These are phyloP conservation scores for Denticeps clupeoides DNA, from an alignment of 2,797 vertebrate genomes.

Conservation along the genomic window DNA sequence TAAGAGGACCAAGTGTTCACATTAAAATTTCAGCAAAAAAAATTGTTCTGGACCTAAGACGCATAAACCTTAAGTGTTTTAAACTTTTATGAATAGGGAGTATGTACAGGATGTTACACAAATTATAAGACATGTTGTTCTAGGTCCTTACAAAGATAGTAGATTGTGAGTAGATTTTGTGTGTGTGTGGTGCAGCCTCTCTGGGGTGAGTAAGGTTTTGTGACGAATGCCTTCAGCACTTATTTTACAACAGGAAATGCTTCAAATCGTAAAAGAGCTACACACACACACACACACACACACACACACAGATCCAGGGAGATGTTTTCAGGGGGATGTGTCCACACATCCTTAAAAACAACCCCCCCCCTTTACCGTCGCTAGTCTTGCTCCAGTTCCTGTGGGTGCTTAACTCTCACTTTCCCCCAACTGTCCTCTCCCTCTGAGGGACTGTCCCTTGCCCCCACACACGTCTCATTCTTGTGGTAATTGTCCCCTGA, in stretches of 20 bases:
- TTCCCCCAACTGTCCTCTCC: constrained; percentile 13
- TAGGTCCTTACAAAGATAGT: no score
- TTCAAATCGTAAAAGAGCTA: constrained; percentile 46
- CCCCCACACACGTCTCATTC: constrained; percentile 1
- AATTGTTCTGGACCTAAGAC: no score
- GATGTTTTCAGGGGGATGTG: constrained; percentile 4
- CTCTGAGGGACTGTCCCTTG: constrained; percentile 18
- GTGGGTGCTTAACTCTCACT: no score
- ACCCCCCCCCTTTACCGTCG: neutral
- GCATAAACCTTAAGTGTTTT: no score
- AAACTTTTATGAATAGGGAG: no score
- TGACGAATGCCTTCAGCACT: constrained; percentile 38
- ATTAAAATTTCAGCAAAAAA: no score
- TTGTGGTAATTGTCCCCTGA: neutral
- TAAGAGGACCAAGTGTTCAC: no score
- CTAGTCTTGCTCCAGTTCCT: no score
- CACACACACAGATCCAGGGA: constrained; percentile 5
- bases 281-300: no score
- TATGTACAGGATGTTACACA: no score
- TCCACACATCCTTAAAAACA: constrained; percentile 11
- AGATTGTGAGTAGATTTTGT: no score
- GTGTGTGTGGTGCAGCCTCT: neutral
- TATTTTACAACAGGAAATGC: constrained; percentile 64
- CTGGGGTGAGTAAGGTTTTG: constrained; percentile 36
- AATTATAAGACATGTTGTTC: no score